Base-by-base conservation (phyloP, 2,113 vertebrate genomes). In the Colius striatus region DNA sequence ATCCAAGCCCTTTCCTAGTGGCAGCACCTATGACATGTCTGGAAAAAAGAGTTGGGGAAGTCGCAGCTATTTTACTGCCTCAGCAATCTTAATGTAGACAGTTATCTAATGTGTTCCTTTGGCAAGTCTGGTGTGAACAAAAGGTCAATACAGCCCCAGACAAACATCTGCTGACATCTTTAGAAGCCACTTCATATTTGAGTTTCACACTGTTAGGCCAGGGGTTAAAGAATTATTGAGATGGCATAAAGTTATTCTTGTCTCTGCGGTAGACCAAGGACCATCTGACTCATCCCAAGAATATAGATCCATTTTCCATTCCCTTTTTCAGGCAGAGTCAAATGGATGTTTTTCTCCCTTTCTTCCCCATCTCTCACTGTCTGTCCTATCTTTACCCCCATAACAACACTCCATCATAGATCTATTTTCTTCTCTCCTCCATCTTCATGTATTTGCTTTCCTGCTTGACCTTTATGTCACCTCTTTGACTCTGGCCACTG, bases 71-170 rank as follows among this genome's bases (percentile, higher is more conserved):
- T 84, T 94, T 75, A 72, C 26, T 57, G 26, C 34, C 66, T 91
- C 65, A 73, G 62, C 36, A 74, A 11, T 48, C 26, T 72, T 87
- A 53, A 61, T 25, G 4, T 51, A 84, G 32, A 29, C 34, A 71
- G 32, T 34, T 74, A 30, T 45, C 29, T 65, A 21, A 41, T 38
- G 36, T 53, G 57, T 65, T 84, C 89, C 61, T 75, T 81, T 89
- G 81, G 53, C 87, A 91, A 87, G 61, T 87, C n/a, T 67, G 48
- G 75, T 84, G 38, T 67, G 61, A 92, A 54, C 65, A 92, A 68
- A 90, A 95, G 87, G 68, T 50, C 0, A 2, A 58, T 45, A 53
- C 10, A 62, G 68, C 32, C 55, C 77, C 43, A 60, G 38, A 81
- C 1, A 2, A 91, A 74, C 38, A 92, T 87, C 84, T 94, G 66